Percentiles rank a stretch among this genome's conserved stretches.
These are phyloP conservation scores for Xiphophorus hellerii DNA, from an alignment of 2,113 vertebrate genomes.

Conservation along the genomic window DNA sequence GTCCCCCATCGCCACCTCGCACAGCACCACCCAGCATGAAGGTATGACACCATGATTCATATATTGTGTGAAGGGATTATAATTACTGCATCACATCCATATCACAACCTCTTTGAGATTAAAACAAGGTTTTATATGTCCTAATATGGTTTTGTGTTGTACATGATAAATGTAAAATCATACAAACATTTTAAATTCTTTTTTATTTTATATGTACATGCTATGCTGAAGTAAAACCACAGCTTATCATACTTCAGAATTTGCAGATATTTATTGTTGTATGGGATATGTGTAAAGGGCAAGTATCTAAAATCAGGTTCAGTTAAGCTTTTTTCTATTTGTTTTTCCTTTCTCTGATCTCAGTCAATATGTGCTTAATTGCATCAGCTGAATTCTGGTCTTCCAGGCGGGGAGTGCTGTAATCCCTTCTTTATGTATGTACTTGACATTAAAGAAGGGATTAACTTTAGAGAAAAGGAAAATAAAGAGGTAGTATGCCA, in stretches of 20 bases:
- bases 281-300: background rate
- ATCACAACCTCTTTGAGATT: too few species aligned
- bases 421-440: conserved; percentile 14
- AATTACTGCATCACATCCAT: background rate
- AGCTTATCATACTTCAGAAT: too few species aligned
- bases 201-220: too few species aligned
- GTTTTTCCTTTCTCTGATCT: background rate
- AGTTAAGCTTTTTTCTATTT: background rate
- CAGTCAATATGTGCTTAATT: background rate
- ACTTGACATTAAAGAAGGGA: conserved; percentile 19
- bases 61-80: background rate
- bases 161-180: background rate
- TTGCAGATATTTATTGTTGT: too few species aligned
- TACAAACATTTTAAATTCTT: too few species aligned
- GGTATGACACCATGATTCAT: conserved; percentile 77
- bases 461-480: background rate
- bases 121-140: background rate
- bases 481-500: conserved; percentile 12
- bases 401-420: conserved; percentile 6
- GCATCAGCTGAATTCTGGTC: conserved; percentile 8
- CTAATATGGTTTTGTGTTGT: background rate
- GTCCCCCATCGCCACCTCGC: conserved; percentile 90
- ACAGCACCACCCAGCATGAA: conserved; percentile 94
- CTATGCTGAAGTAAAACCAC: too few species aligned
- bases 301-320: background rate